Evolutionary conservation across 2,888 invertebrate species (phyloP).

Genomic region (Drosophila pseudotakahashii): DNA sequence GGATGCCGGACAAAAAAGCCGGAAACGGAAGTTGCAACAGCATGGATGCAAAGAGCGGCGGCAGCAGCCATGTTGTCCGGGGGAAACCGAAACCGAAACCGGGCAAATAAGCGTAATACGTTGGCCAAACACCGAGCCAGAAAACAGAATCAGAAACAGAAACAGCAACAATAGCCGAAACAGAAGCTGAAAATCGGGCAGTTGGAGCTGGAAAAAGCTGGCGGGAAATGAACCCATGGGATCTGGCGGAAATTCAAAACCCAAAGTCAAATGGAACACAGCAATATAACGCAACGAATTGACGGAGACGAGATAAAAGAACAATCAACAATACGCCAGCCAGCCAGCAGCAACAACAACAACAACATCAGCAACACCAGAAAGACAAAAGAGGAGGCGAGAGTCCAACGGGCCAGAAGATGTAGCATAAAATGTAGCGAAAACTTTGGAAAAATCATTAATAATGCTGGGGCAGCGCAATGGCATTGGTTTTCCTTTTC

Average conservation of each 20-base stretch:
- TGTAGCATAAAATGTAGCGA: constrained; percentile 77
- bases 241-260: constrained; percentile 77
- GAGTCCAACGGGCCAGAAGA: constrained; percentile 56
- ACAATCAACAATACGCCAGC: constrained; percentile 77
- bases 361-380: constrained; percentile 25
- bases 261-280: constrained; percentile 80
- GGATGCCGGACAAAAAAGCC: constrained; percentile 26
- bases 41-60: constrained; percentile 49
- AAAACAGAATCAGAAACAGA: constrained; percentile 7
- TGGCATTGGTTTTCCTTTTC: constrained; percentile 66
- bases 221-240: constrained; percentile 54
- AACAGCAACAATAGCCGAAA: not conserved
- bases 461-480: constrained; percentile 80
- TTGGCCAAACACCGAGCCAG: constrained; percentile 58
- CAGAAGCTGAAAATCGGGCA: constrained; percentile 13
- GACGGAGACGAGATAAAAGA: constrained; percentile 81
- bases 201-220: constrained; percentile 12
- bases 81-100: constrained; percentile 51
- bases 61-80: constrained; percentile 34
- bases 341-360: constrained; percentile 23
- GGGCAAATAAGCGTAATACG: constrained; percentile 58
- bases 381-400: constrained; percentile 30
- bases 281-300: constrained; percentile 75
- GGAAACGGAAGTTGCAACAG: constrained; percentile 27
- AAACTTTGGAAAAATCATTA: constrained; percentile 81